These are phyloP conservation scores for Corvus cornix DNA, from an alignment of 2,113 vertebrate species.

Conservation along the genomic window DNA sequence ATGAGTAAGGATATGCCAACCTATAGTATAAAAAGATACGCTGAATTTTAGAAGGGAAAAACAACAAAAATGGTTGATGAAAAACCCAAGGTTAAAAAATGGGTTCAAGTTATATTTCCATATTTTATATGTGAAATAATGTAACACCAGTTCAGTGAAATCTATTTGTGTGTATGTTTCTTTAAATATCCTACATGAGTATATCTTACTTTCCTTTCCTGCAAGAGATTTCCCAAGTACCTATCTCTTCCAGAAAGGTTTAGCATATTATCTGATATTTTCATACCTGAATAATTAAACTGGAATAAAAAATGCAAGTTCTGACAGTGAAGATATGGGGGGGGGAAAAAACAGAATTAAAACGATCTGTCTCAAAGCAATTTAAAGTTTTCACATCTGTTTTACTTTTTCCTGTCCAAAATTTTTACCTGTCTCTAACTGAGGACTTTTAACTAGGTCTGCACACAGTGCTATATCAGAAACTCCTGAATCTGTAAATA, in stretches of 20 bases:
- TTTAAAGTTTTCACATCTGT: constrained; percentile 4
- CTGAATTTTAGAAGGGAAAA: neutral
- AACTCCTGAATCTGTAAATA: neutral
- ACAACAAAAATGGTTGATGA: neutral
- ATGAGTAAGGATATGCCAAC: neutral
- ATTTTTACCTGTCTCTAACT: neutral
- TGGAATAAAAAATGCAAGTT: constrained; percentile 3
- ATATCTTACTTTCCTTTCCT: neutral
- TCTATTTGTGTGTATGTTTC: neutral
- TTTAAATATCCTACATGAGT: neutral
- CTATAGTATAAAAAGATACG: neutral
- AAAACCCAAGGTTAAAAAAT: neutral
- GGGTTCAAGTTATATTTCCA: neutral
- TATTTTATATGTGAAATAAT: constrained; percentile 23
- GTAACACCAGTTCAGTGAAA: neutral
- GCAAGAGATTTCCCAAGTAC: neutral
- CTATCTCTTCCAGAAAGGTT: constrained; percentile 6
- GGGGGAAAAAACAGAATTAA: neutral
- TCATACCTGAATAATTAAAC: neutral
- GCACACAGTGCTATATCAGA: neutral
- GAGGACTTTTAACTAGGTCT: neutral
- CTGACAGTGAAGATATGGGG: neutral
- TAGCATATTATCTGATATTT: constrained; percentile 4
- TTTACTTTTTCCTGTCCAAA: neutral
- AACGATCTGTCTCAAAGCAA: neutral